Evolutionary conservation across 2,888 invertebrate species (phyloP).

Genomic region (Emmelina monodactyla): DNA sequence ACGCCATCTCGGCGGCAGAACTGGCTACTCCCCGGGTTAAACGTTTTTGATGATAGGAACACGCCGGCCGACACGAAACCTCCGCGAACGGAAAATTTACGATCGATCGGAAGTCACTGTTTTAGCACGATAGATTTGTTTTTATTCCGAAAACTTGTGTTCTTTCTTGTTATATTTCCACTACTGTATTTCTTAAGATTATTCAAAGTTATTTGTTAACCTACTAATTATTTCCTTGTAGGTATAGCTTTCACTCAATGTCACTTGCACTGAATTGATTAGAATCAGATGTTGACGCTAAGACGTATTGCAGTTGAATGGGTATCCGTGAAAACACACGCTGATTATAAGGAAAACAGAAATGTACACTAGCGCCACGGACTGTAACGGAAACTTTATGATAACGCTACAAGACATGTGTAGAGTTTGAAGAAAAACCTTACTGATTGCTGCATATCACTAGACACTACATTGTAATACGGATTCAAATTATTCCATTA

Average conservation of each 20-base stretch:
- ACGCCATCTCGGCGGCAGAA: slow-evolving; percentile 77
- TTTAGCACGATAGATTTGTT: slow-evolving; percentile 7
- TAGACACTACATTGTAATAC: no score
- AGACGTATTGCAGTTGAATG: slow-evolving; percentile 60
- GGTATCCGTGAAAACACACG: slow-evolving; percentile 60
- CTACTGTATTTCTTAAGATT: slow-evolving; percentile 1
- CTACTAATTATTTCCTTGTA: slow-evolving; percentile 8
- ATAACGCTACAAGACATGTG: no score
- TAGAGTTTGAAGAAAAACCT: no score
- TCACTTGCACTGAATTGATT: slow-evolving; percentile 39
- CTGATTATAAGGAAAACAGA: slow-evolving; percentile 63
- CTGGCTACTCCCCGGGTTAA: slow-evolving; percentile 46
- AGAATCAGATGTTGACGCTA: slow-evolving; percentile 52
- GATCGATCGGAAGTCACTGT: slow-evolving; percentile 24
- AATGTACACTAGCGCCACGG: slow-evolving; percentile 55
- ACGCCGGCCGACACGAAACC: slow-evolving; percentile 25
- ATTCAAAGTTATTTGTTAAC: slow-evolving; percentile 8
- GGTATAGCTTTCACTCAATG: slow-evolving; percentile 56
- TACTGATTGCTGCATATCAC: no score
- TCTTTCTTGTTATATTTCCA: slow-evolving; percentile 12
- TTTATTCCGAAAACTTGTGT: slow-evolving; percentile 19
- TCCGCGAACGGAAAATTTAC: slow-evolving; percentile 25
- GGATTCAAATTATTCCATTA: no score
- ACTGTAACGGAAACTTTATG: no score
- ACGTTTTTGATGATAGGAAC: slow-evolving; percentile 44